Evolutionary conservation across 2,888 invertebrate genomes (phyloP).

Genomic region (Mesodorylaimus sp.): DNA sequence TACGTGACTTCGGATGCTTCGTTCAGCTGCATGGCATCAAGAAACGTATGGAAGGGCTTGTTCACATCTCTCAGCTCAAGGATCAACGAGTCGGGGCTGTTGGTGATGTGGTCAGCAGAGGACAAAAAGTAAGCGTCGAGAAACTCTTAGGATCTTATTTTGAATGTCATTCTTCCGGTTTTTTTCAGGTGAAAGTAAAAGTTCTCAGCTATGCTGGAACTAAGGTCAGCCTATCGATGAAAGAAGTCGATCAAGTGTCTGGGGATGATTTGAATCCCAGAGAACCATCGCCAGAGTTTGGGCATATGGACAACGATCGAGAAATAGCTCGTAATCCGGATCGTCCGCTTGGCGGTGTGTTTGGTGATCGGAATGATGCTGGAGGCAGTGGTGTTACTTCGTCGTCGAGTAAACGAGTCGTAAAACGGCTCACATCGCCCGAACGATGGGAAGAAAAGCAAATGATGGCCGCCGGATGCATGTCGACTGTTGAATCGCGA

Average conservation of each 20-base stretch:
- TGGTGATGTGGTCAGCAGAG: slow-evolving; percentile 71
- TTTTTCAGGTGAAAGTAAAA: slow-evolving; percentile 52
- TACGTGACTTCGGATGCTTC: slow-evolving; percentile 95
- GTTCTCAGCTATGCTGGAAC: slow-evolving; percentile 78
- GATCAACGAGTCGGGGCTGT: slow-evolving; percentile 63
- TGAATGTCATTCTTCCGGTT: no score
- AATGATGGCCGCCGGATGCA: slow-evolving; percentile 74
- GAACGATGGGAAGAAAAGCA: slow-evolving; percentile 92
- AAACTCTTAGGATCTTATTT: no score
- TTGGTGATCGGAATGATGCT: neutral
- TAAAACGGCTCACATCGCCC: slow-evolving; percentile 41
- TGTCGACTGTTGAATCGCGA: slow-evolving; percentile 37
- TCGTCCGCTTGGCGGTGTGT: slow-evolving; percentile 41
- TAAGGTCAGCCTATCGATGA: slow-evolving; percentile 86
- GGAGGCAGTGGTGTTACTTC: neutral
- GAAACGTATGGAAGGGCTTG: slow-evolving; percentile 75
- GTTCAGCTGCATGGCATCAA: slow-evolving; percentile 78
- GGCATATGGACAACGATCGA: no score
- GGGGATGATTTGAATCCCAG: slow-evolving; percentile 80
- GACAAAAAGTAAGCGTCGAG: slow-evolving; percentile 43
- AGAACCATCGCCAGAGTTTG: neutral
- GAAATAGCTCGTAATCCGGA: slow-evolving; percentile 58
- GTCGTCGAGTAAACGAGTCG: neutral
- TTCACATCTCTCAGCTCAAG: slow-evolving; percentile 62
- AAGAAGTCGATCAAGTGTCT: slow-evolving; percentile 85